Evolutionary conservation across 2,797 vertebrate genomes (phyloP).

Genomic region (Alauda arvensis): DNA sequence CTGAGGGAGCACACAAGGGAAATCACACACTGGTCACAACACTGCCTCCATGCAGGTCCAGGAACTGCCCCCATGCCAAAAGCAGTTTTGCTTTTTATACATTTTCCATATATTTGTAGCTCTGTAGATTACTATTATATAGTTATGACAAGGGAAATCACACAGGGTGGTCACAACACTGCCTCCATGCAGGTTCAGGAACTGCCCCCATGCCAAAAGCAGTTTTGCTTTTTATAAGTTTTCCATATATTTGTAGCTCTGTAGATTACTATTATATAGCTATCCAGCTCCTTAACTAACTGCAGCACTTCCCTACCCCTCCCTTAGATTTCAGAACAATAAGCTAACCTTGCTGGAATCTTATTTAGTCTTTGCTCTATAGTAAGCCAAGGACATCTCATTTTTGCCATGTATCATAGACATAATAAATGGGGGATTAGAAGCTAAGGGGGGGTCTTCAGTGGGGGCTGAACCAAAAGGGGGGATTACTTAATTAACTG

Average conservation of each 20-base stretch:
- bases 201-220: rapidly evolving
- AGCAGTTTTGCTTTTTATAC: not conserved
- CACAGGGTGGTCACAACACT: not conserved
- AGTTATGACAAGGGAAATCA: not conserved
- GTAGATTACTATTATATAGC: not conserved
- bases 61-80: not conserved
- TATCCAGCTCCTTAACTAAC: not conserved
- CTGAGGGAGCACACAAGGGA: conserved; percentile 12
- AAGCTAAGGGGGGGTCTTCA: not conserved
- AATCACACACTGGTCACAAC: not conserved
- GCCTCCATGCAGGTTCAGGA: not conserved
- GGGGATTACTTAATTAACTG: not conserved
- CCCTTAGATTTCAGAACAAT: not conserved
- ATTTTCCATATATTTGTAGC: not conserved
- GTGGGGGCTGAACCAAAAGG: not conserved
- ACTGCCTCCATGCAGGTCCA: not conserved
- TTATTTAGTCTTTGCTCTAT: not conserved
- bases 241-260: not conserved
- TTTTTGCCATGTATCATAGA: not conserved
- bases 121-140: not conserved
- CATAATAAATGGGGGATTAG: not conserved
- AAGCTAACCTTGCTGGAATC: not conserved
- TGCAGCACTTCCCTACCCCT: not conserved
- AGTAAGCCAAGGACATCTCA: not conserved
- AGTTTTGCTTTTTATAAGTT: not conserved